Conservation (phyloP, 2,888 invertebrate genomes). For the Rhogogaster chlorosoma region DNA sequence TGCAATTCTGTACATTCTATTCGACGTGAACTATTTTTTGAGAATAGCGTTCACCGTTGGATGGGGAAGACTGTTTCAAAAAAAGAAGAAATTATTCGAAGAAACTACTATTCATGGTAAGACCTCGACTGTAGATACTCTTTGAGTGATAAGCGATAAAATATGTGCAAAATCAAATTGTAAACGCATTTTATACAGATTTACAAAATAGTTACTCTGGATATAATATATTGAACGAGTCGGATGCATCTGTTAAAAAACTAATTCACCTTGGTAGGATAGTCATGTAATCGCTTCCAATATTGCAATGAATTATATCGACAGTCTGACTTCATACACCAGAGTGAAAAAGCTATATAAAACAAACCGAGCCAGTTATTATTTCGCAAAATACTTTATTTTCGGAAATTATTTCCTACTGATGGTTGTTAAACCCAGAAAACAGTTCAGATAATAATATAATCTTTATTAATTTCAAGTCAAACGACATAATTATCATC, state of each 20-base stretch:
- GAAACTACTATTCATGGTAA: conserved; percentile 88
- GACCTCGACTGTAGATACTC: conserved; percentile 62
- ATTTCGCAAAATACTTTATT: neutral
- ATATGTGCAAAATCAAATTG: neutral
- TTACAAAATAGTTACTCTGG: neutral
- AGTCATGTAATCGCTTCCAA: neutral
- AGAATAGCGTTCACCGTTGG: conserved; percentile 86
- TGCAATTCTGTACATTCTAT: conserved; percentile 84
- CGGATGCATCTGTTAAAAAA: neutral
- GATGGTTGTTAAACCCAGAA: neutral
- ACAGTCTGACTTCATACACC: too few species aligned
- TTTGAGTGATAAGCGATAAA: neutral
- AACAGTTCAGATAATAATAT: neutral
- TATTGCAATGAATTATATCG: neutral
- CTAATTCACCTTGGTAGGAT: neutral
- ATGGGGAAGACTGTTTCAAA: conserved; percentile 85
- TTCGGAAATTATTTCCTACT: neutral
- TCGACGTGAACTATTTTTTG: conserved; percentile 91
- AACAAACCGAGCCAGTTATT: neutral
- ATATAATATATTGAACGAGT: neutral
- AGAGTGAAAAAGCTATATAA: too few species aligned
- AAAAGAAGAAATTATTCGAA: conserved; percentile 85
- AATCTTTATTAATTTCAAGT: neutral
- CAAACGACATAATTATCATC: neutral
- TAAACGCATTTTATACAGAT: neutral